Evolutionary conservation across 1,140 invertebrate species (phyloP), one percentile per base, ranked within the genome.

Genomic region (fruit fly (Drosophila melanogaster)): DNA sequence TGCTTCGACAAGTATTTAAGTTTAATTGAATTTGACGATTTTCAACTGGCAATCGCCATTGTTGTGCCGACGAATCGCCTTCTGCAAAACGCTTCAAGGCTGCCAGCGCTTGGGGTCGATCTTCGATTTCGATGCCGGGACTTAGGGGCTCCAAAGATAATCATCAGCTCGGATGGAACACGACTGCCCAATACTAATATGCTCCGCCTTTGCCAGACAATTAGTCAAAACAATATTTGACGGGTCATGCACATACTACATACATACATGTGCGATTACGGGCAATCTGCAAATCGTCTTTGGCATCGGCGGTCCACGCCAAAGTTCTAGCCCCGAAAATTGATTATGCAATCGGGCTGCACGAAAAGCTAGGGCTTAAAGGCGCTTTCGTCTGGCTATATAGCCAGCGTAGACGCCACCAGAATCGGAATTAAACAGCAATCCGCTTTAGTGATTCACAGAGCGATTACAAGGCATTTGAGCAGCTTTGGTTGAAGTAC

Each of bases 1-100:
- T 89, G 85, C 75, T 89, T 80, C 84, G 79, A 77, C 77, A 80
- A 80, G 84, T 84, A 80, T 89, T 89, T 89, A 89, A 89, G 71
- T 89, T 89, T 89, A 89, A 89, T 89, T 89, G 84, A 89, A 89
- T 90, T 89, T 79, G 79, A 83, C 79, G 83, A 77, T 83, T 79
- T 80, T 79, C 57, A 35, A 58, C 24, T 41, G 22, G 11, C 37
- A 38, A 5, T 1, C n/a, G 33, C 30, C 46, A 49, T 59, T 41
- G 40, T 57, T 37, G 54, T 44, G 38, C 50, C 22, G 38, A 50
- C 61, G 57, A 57, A 53, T 75, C 57, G 51, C 64, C 55, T 83
- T 79, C 64, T 79, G 84, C 84, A 83, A 89, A 85, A 72, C n/a
- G 61, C 76, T 77, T 67, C 84, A 89, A 89, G 84, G 84, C 79